These are phyloP conservation scores for Athalia rosae DNA, from an alignment of 2,888 invertebrate species.

Conservation along the genomic window DNA sequence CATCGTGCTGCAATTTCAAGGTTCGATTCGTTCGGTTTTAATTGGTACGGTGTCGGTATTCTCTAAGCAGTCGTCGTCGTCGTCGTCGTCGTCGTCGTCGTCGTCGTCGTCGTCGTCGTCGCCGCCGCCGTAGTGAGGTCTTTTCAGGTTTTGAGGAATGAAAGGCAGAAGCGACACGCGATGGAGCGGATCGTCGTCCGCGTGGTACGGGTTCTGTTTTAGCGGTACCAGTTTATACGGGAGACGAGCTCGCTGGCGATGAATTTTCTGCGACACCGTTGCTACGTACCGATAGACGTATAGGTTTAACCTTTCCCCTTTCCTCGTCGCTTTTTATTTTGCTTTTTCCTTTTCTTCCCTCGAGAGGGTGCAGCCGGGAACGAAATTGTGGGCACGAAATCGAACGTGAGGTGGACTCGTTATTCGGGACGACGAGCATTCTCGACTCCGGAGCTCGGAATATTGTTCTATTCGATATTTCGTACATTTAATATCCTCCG, in stretches of 20 bases:
- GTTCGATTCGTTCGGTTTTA: slow-evolving; percentile 14
- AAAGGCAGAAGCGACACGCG: too few species aligned
- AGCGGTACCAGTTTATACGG: too few species aligned
- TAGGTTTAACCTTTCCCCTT: too few species aligned
- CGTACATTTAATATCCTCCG: not conserved
- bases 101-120: not conserved
- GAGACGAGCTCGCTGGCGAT: too few species aligned
- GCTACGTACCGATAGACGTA: too few species aligned
- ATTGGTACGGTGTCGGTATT: not conserved
- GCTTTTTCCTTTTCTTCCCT: too few species aligned
- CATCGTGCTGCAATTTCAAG: slow-evolving; percentile 15
- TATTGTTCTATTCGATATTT: slow-evolving; percentile 7
- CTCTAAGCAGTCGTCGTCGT: not conserved
- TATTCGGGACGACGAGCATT: slow-evolving; percentile 7
- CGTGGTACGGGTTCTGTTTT: too few species aligned
- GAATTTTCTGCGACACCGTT: too few species aligned
- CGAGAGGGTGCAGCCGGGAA: too few species aligned
- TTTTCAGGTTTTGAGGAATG: not conserved
- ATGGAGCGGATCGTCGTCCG: too few species aligned
- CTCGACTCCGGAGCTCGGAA: not conserved
- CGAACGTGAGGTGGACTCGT: not conserved
- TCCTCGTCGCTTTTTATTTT: too few species aligned
- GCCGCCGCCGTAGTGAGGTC: too few species aligned
- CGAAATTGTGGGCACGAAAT: not conserved
- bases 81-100: not conserved